Base-by-base conservation (phyloP, 2,113 vertebrate species). In the Machaerirhynchus nigripectus region DNA sequence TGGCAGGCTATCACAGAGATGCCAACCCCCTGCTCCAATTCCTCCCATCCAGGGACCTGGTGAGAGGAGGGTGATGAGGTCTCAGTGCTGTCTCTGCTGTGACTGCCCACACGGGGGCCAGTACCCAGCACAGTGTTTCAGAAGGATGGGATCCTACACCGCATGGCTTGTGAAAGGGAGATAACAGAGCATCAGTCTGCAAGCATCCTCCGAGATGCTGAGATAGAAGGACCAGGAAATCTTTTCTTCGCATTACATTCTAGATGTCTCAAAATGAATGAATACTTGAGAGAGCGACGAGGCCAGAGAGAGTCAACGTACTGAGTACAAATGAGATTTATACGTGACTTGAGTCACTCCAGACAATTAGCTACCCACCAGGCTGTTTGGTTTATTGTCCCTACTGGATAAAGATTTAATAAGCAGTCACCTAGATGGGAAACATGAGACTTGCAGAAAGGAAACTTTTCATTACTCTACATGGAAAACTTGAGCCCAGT, bases 281-380 rank as follows among this genome's bases (percentile, higher is more conserved):
- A 83, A 88, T 80, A n/a, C 68, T 56, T 67, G 64, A 70, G 73
- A 90, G 83, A 88, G 64, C 12, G 1, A 90, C 3, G 10, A 86
- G 85, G 95, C 93, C 92, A 75, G 75, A 65, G 92, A 94, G 79
- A 95, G 75, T 86, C 78, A 79, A 70, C 9, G 37, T 73, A 75
- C 88, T 61, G 79, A 93, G 85, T 78, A 75, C 88, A 81, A 93
- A 94, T 68, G 64, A 96, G 95, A 95, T 95, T 95, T 94, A 75
- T 96, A 71, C 1, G 26, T 97, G 76, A 96, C 93, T 96, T 81
- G 95, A 96, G 93, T 93, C 79, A 93, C 90, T 94, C 88, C 83
- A 94, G 93, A 85, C 92, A 97, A 86, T 94, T 91, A 93, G 79
- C 91, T 94, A 94, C 93, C 87, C 73, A 97, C 81, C 81, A 95